phyloP scores from a whole-genome alignment of 1,140 invertebrate species.

The Danaus melanippus region DNA sequence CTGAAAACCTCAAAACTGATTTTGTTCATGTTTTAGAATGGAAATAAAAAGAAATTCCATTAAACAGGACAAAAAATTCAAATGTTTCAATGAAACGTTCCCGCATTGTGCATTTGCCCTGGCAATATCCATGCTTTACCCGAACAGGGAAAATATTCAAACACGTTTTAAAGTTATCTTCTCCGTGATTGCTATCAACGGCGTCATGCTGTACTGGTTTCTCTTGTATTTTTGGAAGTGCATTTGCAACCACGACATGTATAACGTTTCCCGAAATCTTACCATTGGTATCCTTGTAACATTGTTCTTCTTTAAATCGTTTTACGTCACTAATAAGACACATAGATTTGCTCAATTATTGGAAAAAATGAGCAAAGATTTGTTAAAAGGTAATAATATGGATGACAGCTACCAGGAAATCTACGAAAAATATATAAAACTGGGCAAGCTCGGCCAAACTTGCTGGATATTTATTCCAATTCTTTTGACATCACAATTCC shows the following conservation, averaged over 20 bases:
- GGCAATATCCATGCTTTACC: constrained; percentile 40
- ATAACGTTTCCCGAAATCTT: constrained; percentile 41
- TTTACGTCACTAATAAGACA: constrained; percentile 34
- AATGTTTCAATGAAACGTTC: constrained; percentile 49
- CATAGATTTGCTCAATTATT: constrained; percentile 34
- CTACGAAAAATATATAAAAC: constrained; percentile 36
- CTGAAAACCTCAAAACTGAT: neutral
- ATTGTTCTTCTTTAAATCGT: constrained; percentile 46
- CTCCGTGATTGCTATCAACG: constrained; percentile 24
- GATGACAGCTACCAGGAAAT: constrained; percentile 39
- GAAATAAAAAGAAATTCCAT: constrained; percentile 6
- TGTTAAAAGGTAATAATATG: constrained; percentile 40
- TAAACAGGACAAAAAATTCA: constrained; percentile 27
- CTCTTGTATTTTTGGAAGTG: constrained; percentile 37
- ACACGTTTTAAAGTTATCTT: constrained; percentile 26
- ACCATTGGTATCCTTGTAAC: constrained; percentile 34
- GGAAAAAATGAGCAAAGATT: constrained; percentile 37
- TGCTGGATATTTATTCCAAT: constrained; percentile 43
- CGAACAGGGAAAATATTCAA: constrained; percentile 31
- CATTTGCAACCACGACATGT: constrained; percentile 28
- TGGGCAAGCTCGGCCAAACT: constrained; percentile 38
- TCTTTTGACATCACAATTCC: constrained; percentile 38
- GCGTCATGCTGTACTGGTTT: constrained; percentile 40
- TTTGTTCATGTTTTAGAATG: constrained; percentile 4
- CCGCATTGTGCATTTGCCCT: constrained; percentile 42